These are phyloP conservation scores for Drosophila repleta DNA, from an alignment of 1,140 invertebrate genomes.

Conservation along the genomic window DNA sequence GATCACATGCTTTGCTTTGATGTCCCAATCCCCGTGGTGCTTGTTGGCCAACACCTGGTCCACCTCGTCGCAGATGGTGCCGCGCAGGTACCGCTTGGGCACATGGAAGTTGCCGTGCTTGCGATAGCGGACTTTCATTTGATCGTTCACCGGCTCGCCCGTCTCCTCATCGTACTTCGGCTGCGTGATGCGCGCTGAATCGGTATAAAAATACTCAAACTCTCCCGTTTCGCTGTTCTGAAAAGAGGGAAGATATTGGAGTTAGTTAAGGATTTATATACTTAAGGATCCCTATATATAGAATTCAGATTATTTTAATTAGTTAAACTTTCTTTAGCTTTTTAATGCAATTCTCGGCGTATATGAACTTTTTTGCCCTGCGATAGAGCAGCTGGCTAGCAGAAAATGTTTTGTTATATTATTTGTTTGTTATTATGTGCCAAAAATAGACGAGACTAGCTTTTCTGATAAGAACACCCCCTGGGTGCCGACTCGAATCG, in stretches of 20 bases:
- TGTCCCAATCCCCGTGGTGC: conserved; percentile 34
- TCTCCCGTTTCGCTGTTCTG: conserved; percentile 81
- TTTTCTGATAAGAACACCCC: conserved; percentile 53
- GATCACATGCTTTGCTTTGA: conserved; percentile 52
- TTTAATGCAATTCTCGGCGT: conserved; percentile 12
- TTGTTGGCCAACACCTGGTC: conserved; percentile 67
- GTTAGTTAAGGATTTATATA: neutral
- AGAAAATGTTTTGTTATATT: conserved; percentile 2
- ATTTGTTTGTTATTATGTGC: conserved; percentile 21
- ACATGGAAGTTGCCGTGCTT: conserved; percentile 76
- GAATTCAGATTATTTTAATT: neutral
- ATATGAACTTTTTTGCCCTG: too few species aligned
- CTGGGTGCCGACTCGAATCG: neutral
- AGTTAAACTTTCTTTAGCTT: neutral
- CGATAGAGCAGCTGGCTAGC: conserved; percentile 17
- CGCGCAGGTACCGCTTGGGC: conserved; percentile 62
- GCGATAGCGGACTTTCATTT: conserved; percentile 72
- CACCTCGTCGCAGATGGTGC: conserved; percentile 63
- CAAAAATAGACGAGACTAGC: conserved; percentile 51
- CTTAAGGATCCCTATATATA: too few species aligned
- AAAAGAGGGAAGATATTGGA: neutral
- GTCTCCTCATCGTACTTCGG: conserved; percentile 74
- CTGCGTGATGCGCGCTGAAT: conserved; percentile 53
- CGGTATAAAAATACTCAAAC: conserved; percentile 70
- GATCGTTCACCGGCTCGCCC: conserved; percentile 72